Conservation (phyloP, 2,113 vertebrate species). For the Agapornis roseicollis region DNA sequence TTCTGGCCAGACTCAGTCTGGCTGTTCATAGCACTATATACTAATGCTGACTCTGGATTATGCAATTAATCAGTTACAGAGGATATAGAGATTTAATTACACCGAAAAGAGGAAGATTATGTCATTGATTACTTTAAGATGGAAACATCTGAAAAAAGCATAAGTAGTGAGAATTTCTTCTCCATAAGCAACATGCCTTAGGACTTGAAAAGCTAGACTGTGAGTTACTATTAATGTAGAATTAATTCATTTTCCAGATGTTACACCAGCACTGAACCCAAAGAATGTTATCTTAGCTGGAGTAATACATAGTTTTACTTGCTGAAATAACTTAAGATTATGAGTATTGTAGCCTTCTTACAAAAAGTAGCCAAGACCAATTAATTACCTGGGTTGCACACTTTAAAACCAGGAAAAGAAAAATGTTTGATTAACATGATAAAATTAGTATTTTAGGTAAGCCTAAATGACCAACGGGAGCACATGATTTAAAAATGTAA, state of each 20-base stretch:
- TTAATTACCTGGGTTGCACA: not conserved
- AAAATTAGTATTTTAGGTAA: not conserved
- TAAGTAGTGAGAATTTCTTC: not conserved
- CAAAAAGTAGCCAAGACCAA: not conserved
- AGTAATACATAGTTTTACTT: slow-evolving; percentile 22
- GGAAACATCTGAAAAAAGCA: slow-evolving; percentile 12
- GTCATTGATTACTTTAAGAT: slow-evolving; percentile 23
- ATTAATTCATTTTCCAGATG: slow-evolving; percentile 44
- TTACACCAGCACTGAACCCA: not conserved
- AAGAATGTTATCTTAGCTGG: slow-evolving; percentile 45
- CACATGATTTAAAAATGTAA: not conserved
- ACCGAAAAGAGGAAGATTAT: not conserved
- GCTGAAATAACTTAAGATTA: not conserved
- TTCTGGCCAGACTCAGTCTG: not conserved
- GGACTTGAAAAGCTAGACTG: not conserved
- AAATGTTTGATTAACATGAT: not conserved
- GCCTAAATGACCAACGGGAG: not conserved
- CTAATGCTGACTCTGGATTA: not conserved
- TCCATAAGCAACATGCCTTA: not conserved
- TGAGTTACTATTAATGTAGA: not conserved
- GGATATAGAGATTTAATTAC: not conserved
- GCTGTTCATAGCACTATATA: not conserved
- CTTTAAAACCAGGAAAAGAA: not conserved
- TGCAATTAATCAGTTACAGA: not conserved
- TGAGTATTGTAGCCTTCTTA: not conserved